A percentile compares a stretch with the other conserved stretches of the same genome.
Evolutionary conservation across 2,113 vertebrate species (phyloP).

Genomic region (Phalacrocorax carbo): DNA sequence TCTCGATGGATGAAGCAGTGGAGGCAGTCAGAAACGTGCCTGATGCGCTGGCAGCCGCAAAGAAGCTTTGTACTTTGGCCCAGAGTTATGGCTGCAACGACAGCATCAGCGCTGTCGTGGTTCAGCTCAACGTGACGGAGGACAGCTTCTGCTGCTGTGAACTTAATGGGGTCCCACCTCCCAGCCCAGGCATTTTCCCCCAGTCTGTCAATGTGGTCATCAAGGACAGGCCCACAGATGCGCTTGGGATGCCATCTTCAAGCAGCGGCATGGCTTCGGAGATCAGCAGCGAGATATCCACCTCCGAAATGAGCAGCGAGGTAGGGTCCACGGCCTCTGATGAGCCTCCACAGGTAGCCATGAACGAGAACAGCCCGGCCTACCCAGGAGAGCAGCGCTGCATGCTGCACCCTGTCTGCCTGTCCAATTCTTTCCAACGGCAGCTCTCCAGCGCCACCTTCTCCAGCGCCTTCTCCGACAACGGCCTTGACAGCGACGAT

Average conservation of each 20-base stretch:
- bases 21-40: slow-evolving; percentile 91
- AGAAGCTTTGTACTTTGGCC: slow-evolving; percentile 95
- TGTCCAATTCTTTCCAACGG: slow-evolving; percentile 87
- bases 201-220: slow-evolving; percentile 77
- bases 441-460: slow-evolving; percentile 97
- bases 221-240: slow-evolving; percentile 78
- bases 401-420: slow-evolving; percentile 84
- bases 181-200: slow-evolving; percentile 76
- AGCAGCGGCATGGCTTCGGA: slow-evolving; percentile 89
- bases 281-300: slow-evolving; percentile 93
- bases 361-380: slow-evolving; percentile 72
- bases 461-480: slow-evolving; percentile 96
- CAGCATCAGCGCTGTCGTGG: slow-evolving; percentile 92
- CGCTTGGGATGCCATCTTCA: slow-evolving; percentile 80
- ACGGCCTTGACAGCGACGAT: slow-evolving; percentile 94
- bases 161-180: slow-evolving; percentile 81
- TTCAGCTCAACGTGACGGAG: slow-evolving; percentile 92
- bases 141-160: slow-evolving; percentile 96
- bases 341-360: slow-evolving; percentile 83
- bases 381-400: slow-evolving; percentile 82
- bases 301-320: slow-evolving; percentile 97
- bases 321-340: slow-evolving; percentile 97
- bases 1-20: slow-evolving; percentile 86
- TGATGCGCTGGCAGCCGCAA: slow-evolving; percentile 89
- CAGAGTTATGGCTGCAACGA: slow-evolving; percentile 95